phyloP scores from a whole-genome alignment of 2,797 vertebrate genomes.

The Pantherophis alleghaniensis region DNA sequence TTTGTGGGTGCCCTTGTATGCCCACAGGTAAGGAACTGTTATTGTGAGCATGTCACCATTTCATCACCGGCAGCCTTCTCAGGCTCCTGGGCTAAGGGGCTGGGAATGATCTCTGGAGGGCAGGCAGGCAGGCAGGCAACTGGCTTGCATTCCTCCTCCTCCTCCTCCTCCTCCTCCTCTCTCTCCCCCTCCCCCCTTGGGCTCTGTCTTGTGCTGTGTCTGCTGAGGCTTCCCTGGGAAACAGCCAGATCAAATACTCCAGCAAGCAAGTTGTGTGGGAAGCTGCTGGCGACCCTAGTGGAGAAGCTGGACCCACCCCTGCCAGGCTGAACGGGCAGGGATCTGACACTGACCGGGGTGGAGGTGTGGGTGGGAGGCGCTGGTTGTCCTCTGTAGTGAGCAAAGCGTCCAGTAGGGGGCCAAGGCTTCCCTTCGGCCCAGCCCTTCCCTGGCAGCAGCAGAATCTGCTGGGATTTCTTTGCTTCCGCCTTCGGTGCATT shows the following conservation, averaged over 20 bases:
- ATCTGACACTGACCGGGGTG: neutral
- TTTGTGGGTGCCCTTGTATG: too few species aligned
- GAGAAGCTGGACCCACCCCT: neutral
- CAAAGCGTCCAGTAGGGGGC: neutral
- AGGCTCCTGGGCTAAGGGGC: neutral
- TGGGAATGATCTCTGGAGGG: neutral
- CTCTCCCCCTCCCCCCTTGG: neutral
- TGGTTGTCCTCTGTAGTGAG: neutral
- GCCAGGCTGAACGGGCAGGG: neutral
- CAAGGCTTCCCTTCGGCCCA: neutral
- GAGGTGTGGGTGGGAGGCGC: rapidly evolving
- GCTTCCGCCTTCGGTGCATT: neutral
- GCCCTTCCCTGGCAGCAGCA: neutral
- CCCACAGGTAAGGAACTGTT: neutral
- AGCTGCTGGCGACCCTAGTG: neutral
- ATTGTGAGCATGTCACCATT: neutral
- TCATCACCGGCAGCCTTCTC: neutral
- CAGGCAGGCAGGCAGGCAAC: too few species aligned
- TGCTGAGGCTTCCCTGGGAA: neutral
- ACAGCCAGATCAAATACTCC: neutral
- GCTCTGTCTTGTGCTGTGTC: neutral
- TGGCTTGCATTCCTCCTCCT: neutral
- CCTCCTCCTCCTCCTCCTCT: neutral
- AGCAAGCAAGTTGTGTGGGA: neutral
- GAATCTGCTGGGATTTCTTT: neutral